A percentile compares a stretch with the other conserved stretches of the same genome.
Evolutionary conservation across 2,888 invertebrate genomes (phyloP).

Genomic region (Adelphocoris suturalis): DNA sequence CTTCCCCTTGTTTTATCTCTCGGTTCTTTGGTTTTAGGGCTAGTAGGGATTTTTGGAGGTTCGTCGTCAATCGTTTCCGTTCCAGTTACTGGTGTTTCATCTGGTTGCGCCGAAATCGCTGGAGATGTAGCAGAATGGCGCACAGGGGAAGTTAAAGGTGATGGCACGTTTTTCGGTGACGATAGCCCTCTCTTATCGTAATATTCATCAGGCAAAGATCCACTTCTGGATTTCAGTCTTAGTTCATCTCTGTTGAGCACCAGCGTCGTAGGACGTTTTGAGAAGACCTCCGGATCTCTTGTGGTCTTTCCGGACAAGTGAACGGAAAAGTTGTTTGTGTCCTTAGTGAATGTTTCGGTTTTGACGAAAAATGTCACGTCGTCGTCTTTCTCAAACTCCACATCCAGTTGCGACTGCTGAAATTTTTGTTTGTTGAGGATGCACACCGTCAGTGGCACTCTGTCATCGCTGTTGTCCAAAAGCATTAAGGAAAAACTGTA

Average conservation of each 20-base stretch:
- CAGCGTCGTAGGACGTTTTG: constrained; percentile 2
- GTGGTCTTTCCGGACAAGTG: constrained; percentile 47
- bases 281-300: not conserved
- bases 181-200: not conserved
- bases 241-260: not conserved
- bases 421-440: constrained; percentile 77
- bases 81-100: not conserved
- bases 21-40: not conserved
- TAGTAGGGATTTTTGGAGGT: not conserved
- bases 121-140: not conserved
- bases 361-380: constrained; percentile 84
- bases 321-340: constrained; percentile 51
- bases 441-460: constrained; percentile 78
- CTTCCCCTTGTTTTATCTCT: constrained; percentile 5
- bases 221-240: not conserved
- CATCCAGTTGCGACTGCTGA: constrained; percentile 87
- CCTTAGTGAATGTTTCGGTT: constrained; percentile 49
- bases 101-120: not conserved
- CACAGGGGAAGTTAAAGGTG: not conserved
- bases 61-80: not conserved
- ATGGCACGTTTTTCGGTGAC: not conserved
- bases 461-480: constrained; percentile 46
- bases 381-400: constrained; percentile 89
- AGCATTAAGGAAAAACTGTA: constrained; percentile 51
- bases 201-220: constrained; percentile 52